Conservation (phyloP, 2,797 vertebrate genomes). For the Paguma larvata region DNA sequence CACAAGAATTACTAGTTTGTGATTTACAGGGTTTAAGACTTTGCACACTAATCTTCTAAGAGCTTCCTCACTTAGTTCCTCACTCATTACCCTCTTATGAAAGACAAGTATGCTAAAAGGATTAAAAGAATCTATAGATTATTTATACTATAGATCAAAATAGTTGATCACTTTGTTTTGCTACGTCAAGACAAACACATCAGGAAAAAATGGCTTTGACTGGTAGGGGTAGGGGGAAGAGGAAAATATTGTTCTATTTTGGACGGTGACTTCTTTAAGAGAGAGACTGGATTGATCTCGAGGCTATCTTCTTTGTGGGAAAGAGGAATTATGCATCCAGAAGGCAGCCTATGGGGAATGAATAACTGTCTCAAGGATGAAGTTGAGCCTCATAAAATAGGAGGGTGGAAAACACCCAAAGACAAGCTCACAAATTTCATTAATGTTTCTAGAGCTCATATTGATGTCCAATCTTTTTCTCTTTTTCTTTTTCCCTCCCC, state of each 20-base stretch:
- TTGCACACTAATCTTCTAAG: not conserved
- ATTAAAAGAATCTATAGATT: not conserved
- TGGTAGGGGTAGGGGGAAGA: accelerated
- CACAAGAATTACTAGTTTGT: not conserved
- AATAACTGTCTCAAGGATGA: not conserved
- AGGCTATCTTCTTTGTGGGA: not conserved
- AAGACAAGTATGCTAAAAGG: not conserved
- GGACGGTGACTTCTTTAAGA: not conserved
- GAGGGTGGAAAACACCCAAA: not conserved
- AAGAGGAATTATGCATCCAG: not conserved
- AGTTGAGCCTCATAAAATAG: not conserved
- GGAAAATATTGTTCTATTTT: not conserved
- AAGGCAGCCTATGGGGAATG: not conserved
- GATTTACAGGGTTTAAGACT: not conserved
- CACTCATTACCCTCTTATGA: not conserved
- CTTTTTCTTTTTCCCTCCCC: not conserved
- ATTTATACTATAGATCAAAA: not conserved
- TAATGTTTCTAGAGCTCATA: not conserved
- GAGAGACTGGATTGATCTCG: not conserved
- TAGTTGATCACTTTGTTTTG: not conserved
- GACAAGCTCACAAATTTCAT: not conserved
- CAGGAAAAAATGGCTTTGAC: not conserved
- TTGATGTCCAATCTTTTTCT: not conserved
- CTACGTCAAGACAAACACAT: not conserved
- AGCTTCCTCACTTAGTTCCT: not conserved